A percentile compares a stretch with the other conserved stretches of the same genome.
Evolutionary conservation across 2,113 vertebrate genomes (phyloP).

Genomic region (Oncorhynchus tshawytscha): DNA sequence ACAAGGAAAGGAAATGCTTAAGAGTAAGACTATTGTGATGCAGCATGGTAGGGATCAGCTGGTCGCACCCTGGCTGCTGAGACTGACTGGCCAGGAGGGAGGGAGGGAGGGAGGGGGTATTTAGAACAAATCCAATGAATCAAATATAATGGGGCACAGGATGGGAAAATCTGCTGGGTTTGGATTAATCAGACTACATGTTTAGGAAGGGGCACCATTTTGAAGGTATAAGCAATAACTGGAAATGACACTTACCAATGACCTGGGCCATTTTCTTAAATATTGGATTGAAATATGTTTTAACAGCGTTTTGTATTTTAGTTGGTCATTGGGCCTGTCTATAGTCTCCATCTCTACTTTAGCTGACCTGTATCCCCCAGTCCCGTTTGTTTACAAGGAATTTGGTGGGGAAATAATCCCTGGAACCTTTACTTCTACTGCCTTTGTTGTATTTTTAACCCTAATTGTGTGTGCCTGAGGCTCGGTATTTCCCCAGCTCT

Average conservation of each 20-base stretch:
- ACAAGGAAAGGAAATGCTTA: too few species aligned
- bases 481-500: conserved; percentile 11
- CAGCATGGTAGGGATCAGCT: conserved; percentile 26
- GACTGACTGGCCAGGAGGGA: neutral
- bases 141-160: conserved; percentile 12
- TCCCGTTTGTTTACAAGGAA: neutral
- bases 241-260: neutral
- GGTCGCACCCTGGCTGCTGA: conserved; percentile 11
- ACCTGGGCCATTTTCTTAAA: neutral
- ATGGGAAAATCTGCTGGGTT: neutral
- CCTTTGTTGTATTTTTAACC: neutral
- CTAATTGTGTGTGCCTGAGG: conserved; percentile 11
- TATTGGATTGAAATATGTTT: too few species aligned
- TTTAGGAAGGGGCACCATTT: neutral
- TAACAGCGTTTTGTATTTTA: neutral
- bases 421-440: neutral
- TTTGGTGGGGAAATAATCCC: neutral
- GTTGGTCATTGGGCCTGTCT: neutral
- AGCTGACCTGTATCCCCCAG: neutral
- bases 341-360: neutral
- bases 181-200: neutral
- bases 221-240: neutral
- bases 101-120: neutral
- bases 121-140: conserved; percentile 34
- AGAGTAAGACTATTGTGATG: too few species aligned